These are phyloP conservation scores for Rhabditoides inermis DNA, from an alignment of 2,888 invertebrate species.

Conservation along the genomic window DNA sequence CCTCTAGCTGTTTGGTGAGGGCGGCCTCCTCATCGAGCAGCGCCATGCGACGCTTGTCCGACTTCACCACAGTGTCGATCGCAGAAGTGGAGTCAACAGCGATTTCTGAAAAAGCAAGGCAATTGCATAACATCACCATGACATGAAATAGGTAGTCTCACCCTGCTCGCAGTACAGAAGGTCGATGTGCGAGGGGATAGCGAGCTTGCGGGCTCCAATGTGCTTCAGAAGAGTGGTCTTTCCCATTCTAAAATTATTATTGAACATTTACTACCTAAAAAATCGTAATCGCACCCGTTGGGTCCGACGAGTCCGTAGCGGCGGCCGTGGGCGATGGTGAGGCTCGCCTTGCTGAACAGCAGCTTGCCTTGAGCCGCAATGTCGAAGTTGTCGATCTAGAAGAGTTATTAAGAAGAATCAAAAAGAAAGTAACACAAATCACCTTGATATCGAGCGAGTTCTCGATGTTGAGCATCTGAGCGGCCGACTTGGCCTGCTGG, in stretches of 20 bases:
- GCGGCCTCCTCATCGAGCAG: constrained; percentile 75
- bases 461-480: constrained; percentile 67
- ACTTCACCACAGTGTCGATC: constrained; percentile 81
- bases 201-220: constrained; percentile 78
- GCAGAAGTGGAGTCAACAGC: constrained; percentile 91
- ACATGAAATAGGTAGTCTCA: constrained; percentile 18
- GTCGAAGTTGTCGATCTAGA: constrained; percentile 76
- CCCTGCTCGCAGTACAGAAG: constrained; percentile 86
- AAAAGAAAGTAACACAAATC: neutral
- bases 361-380: constrained; percentile 95
- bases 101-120: constrained; percentile 74
- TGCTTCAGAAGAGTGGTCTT: constrained; percentile 93
- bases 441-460: constrained; percentile 95
- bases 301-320: constrained; percentile 96
- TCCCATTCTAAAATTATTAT: constrained; percentile 83
- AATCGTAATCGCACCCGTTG: constrained; percentile 66
- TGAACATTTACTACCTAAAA: too few relatives aligned
- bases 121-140: neutral
- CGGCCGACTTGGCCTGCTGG: constrained; percentile 61
- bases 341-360: constrained; percentile 85
- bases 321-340: constrained; percentile 83
- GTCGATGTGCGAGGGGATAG: constrained; percentile 89
- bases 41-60: constrained; percentile 78
- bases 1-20: constrained; percentile 66
- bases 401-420: neutral